A percentile compares a stretch with the other conserved stretches of the same genome.
phyloP scores from a whole-genome alignment of 1,140 invertebrate species.

The Battus philenor region DNA sequence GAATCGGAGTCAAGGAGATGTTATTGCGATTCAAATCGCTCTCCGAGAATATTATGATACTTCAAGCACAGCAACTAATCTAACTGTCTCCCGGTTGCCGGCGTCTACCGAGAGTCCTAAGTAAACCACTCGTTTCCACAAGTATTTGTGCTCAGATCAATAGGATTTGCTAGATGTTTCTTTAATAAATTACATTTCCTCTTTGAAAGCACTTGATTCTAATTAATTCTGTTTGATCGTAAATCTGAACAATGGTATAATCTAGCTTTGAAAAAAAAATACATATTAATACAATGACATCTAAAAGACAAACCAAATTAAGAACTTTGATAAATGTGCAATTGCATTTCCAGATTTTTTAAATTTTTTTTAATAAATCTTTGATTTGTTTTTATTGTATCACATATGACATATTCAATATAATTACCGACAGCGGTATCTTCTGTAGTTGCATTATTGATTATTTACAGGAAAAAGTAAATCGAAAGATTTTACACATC shows the following conservation, averaged over 20 bases:
- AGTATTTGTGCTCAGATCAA: conserved; percentile 49
- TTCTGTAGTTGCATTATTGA: too few relatives aligned
- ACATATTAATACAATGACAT: too few relatives aligned
- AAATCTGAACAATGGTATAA: background rate
- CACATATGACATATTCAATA: too few relatives aligned
- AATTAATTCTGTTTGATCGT: conserved; percentile 7
- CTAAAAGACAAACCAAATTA: too few relatives aligned
- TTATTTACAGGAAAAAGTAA: too few relatives aligned
- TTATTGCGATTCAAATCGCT: conserved; percentile 26
- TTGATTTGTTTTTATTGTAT: too few relatives aligned
- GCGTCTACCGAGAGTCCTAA: conserved; percentile 43
- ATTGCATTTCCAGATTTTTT: too few relatives aligned
- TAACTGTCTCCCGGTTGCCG: conserved; percentile 39
- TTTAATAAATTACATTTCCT: conserved; percentile 28
- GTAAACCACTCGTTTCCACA: conserved; percentile 46
- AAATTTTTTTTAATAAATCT: too few relatives aligned
- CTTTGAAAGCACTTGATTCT: conserved; percentile 9
- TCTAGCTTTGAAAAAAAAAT: too few relatives aligned
- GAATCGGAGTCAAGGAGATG: conserved; percentile 3
- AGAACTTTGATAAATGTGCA: too few relatives aligned
- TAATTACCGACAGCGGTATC: too few relatives aligned
- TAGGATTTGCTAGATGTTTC: conserved; percentile 31
- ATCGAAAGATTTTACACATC: too few relatives aligned
- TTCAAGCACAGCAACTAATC: conserved; percentile 43
- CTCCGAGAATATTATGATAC: conserved; percentile 26